Evolutionary conservation across 2,888 invertebrate species (phyloP), one percentile per base, ranked within the genome.

Genomic region (Chymomyza amoena): DNA sequence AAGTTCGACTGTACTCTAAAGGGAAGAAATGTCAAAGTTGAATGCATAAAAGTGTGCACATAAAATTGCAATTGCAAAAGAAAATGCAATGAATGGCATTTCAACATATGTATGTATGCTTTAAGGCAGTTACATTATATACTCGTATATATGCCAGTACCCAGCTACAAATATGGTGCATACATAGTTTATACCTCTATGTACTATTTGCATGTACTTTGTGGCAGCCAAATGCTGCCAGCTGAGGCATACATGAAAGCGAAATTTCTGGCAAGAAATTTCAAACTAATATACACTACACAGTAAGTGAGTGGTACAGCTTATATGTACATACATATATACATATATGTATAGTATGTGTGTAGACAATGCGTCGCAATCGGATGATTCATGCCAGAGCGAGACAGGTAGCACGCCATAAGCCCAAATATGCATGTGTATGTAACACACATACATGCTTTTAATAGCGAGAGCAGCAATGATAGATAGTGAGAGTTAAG

Each of bases 201-300:
- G 51, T 63, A 45, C 20, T 10, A 54, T n/a, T 18, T 20, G 54
- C 15, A 54, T 54, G 54, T 54, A 18, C 18, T 5, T 66, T 64
- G 59, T 51, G 63, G 64, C 62, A 64, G 73, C 54, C 61, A 70
- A 65, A 67, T 61, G 68, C 50, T 61, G 64, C 70, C 63, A 66
- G 69, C 54, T 45, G 56, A 25, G 61, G 61, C 73, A 71, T 79
- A 84, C 76, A 81, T 84, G 89, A 87, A 87, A 87, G 87, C 80
- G 87, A 87, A 87, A 87, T 87, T 89, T 89, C 87, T 88, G 84
- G 84, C 87, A 87, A 79, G 81, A 79, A 77, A 87, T 88, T 81
- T 68, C 32, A 59, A 28, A 10, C 39, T 45, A 45, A 45, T 45
- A 45, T 45, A 36, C 28, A 28, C 13, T 18, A 10, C 18, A 57